These are phyloP conservation scores for Nansenia antarctica DNA, from an alignment of 2,113 vertebrate genomes.

Conservation along the genomic window DNA sequence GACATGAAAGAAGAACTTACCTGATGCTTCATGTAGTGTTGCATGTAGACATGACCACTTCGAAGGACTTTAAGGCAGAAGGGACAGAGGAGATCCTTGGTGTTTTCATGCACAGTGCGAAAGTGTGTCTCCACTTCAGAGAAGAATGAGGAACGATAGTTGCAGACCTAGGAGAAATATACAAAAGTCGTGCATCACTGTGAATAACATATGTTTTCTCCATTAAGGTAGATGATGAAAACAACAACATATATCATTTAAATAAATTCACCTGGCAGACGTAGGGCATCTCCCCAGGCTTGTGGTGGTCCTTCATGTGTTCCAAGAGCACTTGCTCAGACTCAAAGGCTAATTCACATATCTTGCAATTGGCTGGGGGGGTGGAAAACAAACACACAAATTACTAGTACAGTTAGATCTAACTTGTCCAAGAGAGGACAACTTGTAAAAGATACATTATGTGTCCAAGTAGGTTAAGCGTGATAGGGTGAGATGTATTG, in stretches of 20 bases:
- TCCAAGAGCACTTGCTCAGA: constrained; percentile 95
- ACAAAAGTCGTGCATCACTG: constrained; percentile 11
- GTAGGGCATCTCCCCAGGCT: constrained; percentile 99
- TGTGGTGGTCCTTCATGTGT: constrained; percentile 99
- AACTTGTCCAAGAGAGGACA: background rate
- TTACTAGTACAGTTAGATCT: background rate
- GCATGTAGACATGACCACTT: constrained; percentile 91
- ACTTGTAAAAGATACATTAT: background rate
- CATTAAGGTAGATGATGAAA: background rate
- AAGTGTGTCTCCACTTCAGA: constrained; percentile 95
- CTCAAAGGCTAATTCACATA: constrained; percentile 97
- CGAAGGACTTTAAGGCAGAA: constrained; percentile 97
- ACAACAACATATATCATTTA: background rate
- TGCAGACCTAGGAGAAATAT: constrained; percentile 85
- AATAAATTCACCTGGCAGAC: constrained; percentile 87
- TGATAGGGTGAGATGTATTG: background rate
- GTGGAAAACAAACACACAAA: constrained; percentile 58
- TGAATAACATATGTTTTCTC: background rate
- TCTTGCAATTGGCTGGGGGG: constrained; percentile 92
- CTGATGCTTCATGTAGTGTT: constrained; percentile 98
- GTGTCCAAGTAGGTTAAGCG: background rate
- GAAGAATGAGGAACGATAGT: constrained; percentile 93
- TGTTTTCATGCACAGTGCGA: constrained; percentile 91
- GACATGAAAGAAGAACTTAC: constrained; percentile 63
- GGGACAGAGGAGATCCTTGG: constrained; percentile 93